Conservation (phyloP, 2,888 invertebrate species). For the Sinodicranocentrus sp. region DNA sequence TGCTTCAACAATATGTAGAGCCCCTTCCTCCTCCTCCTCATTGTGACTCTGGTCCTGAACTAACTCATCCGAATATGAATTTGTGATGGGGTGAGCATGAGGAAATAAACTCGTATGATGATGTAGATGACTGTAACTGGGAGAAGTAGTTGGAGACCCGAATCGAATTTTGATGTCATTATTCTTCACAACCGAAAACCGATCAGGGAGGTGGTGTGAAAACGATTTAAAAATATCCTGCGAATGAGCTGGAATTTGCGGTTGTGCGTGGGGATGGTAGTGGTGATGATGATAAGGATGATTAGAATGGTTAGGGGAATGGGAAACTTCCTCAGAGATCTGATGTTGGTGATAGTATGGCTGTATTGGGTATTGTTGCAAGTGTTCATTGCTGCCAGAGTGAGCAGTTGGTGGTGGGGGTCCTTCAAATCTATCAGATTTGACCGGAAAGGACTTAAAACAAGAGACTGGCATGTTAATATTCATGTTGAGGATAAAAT, state of each 20-base stretch:
- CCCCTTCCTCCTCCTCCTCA: slow-evolving; percentile 39
- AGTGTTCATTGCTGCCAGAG: slow-evolving; percentile 15
- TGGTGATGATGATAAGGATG: slow-evolving; percentile 15
- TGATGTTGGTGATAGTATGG: slow-evolving; percentile 22
- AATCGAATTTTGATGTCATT: slow-evolving; percentile 20
- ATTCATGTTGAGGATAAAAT: slow-evolving; percentile 21
- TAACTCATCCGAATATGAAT: not conserved
- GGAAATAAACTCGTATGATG: slow-evolving; percentile 35
- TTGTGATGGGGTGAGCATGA: not conserved
- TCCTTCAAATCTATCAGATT: slow-evolving; percentile 40
- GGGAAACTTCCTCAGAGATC: slow-evolving; percentile 16
- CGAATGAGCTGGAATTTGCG: slow-evolving; percentile 35
- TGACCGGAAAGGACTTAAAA: slow-evolving; percentile 56
- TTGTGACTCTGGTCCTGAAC: slow-evolving; percentile 12
- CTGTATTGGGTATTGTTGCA: slow-evolving; percentile 29
- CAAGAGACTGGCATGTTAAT: slow-evolving; percentile 61
- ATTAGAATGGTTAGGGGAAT: not conserved
- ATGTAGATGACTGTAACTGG: slow-evolving; percentile 17
- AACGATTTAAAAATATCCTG: slow-evolving; percentile 66
- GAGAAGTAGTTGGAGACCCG: not conserved
- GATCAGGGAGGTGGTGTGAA: slow-evolving; percentile 51
- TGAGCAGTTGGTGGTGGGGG: slow-evolving; percentile 53
- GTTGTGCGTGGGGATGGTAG: not conserved
- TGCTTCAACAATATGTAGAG: slow-evolving; percentile 48
- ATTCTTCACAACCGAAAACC: slow-evolving; percentile 18